Percentiles rank a stretch among this genome's conserved stretches.
Conservation (phyloP, 2,113 vertebrate genomes). For the Gorilla gorilla region DNA sequence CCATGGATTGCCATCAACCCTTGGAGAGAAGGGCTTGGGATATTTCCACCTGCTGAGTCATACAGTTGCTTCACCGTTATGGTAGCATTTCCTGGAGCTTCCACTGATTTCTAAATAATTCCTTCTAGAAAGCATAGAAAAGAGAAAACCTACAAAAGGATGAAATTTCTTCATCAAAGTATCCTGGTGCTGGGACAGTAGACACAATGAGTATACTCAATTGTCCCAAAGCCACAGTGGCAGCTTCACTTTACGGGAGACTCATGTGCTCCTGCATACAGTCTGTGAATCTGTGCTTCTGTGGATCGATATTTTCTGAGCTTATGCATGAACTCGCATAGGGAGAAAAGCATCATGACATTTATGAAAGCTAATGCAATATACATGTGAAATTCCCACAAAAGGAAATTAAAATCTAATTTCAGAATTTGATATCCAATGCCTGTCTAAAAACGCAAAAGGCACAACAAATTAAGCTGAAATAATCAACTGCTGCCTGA, state of each 20-base stretch:
- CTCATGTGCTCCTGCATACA: neutral
- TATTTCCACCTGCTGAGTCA: neutral
- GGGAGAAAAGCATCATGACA: neutral
- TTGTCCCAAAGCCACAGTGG: too few species aligned
- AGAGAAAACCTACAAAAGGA: neutral
- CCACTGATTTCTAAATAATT: neutral
- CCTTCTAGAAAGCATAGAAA: neutral
- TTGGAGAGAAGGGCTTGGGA: neutral
- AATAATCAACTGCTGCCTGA: constrained; percentile 55
- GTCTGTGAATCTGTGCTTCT: neutral
- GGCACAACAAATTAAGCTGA: constrained; percentile 73
- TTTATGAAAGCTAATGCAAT: constrained; percentile 32
- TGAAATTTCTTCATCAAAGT: neutral
- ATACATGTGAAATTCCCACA: neutral
- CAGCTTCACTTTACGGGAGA: neutral
- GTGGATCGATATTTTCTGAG: neutral
- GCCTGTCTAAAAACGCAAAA: constrained; percentile 59
- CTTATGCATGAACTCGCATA: neutral
- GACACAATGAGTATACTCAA: rapidly evolving
- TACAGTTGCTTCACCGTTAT: neutral
- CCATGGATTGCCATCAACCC: neutral
- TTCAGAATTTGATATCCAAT: constrained; percentile 65
- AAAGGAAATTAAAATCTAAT: constrained; percentile 70
- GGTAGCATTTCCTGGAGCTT: neutral
- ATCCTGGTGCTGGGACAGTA: too few species aligned